Conservation (phyloP, 1,140 invertebrate genomes). For the Trachymyrmex cornetzi region DNA sequence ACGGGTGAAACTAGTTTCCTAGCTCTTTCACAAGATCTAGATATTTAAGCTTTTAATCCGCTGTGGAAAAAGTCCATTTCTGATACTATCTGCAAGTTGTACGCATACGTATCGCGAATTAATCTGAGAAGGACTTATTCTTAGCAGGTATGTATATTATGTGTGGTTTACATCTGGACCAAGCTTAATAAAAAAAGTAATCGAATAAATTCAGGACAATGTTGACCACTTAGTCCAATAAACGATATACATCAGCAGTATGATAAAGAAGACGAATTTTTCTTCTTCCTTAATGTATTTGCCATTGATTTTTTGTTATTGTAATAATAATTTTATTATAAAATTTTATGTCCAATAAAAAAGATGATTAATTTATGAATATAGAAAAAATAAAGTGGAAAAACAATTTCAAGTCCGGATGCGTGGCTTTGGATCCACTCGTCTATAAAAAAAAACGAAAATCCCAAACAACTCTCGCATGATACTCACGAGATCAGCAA, state of each 20-base stretch:
- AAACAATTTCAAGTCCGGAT: background rate
- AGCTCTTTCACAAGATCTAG: constrained; percentile 51
- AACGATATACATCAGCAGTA: background rate
- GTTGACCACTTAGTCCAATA: background rate
- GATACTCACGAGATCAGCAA: constrained; percentile 57
- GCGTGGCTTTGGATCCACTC: background rate
- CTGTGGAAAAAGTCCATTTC: constrained; percentile 63
- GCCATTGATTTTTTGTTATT: background rate
- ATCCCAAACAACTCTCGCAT: constrained; percentile 19
- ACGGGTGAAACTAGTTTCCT: constrained; percentile 75
- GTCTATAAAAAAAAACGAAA: constrained; percentile 31
- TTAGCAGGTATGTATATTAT: constrained; percentile 21
- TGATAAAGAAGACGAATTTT: background rate
- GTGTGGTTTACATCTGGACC: constrained; percentile 33
- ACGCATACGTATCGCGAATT: constrained; percentile 38
- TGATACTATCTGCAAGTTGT: constrained; percentile 46
- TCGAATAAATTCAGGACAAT: constrained; percentile 19
- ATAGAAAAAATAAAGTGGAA: background rate
- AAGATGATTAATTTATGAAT: constrained; percentile 58
- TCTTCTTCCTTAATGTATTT: background rate
- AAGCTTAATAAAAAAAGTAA: background rate
- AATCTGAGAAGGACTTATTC: constrained; percentile 15
- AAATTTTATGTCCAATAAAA: background rate
- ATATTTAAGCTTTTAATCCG: constrained; percentile 70
- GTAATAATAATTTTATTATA: background rate